Percentiles rank a stretch among this genome's conserved stretches.
Conservation (phyloP, 2,113 vertebrate species). For the Archocentrus centrarchus region DNA sequence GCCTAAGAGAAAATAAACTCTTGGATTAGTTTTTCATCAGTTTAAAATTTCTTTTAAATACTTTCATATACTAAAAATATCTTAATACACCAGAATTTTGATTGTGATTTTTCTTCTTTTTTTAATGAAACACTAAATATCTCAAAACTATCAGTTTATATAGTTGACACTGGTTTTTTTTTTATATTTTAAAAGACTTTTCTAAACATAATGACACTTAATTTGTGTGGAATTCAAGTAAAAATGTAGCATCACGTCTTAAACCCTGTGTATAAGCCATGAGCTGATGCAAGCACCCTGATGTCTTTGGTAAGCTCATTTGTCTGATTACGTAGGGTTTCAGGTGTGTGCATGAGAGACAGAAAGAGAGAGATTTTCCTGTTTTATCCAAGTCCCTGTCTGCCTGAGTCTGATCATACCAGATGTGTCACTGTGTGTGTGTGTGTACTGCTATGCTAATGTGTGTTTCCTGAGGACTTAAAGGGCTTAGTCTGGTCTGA, state of each 20-base stretch:
- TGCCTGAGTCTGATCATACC: constrained; percentile 67
- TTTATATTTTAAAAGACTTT: not conserved
- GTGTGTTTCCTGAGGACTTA: constrained; percentile 80
- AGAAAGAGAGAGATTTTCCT: constrained; percentile 52
- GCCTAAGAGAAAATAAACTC: constrained; percentile 73
- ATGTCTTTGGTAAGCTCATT: constrained; percentile 66
- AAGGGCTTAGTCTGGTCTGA: constrained; percentile 80
- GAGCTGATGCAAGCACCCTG: constrained; percentile 71
- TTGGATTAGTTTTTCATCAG: not conserved
- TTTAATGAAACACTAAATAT: not conserved
- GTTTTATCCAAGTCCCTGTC: constrained; percentile 69
- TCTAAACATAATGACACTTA: not conserved
- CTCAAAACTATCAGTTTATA: not conserved
- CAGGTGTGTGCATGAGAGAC: constrained; percentile 48
- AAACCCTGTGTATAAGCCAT: constrained; percentile 48
- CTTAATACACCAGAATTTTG: too few species aligned
- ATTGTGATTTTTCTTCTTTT: not conserved
- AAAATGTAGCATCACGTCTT: constrained; percentile 56
- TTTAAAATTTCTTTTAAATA: constrained; percentile 3
- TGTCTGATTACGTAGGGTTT: constrained; percentile 62
- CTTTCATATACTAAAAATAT: not conserved
- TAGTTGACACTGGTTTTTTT: not conserved
- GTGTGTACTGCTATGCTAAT: constrained; percentile 76
- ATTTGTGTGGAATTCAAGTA: constrained; percentile 42
- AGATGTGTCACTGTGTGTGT: constrained; percentile 70